Base-by-base conservation (phyloP, 2,113 vertebrate species). In the Pseudorectes ferrugineus region DNA sequence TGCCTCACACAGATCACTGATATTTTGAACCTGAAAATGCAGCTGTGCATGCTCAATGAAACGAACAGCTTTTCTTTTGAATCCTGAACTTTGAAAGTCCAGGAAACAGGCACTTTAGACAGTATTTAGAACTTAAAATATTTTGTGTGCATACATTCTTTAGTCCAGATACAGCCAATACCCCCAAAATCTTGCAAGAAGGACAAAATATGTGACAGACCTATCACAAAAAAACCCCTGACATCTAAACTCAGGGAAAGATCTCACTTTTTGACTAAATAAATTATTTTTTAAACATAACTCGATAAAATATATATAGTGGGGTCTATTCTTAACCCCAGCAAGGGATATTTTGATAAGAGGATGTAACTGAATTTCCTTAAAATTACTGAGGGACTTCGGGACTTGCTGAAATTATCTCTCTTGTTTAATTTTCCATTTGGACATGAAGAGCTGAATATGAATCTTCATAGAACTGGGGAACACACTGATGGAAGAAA, bases 341-440 rank as follows among this genome's bases (percentile, higher is more conserved):
- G 52, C 67, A 80, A 88, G 54, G 74, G 67, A 93, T 94, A 96
- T 96, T 95, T 97, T 95, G 87, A 88, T 91, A 94, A 73, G 63
- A 80, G 63, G 55, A 85, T 74, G 81, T 90, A 88, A 74, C 46
- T 71, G 94, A 90, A 88, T 92, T 96, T 95, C 63, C 75, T 93
- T 82, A 87, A 96, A 97, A 97, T 97, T 97, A 94, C 85, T 95
- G 85, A 94, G 96, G 94, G 95, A 94, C 18, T 96, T 85, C 31
- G 94, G 40, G 94, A 97, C 85, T 84, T 93, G 63, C 59, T 92
- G 94, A 96, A 96, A 95, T 95, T 94, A 85, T 90, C 75, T 93
- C 86, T 85, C 93, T 66, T 89, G 71, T 89, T 94, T 95, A 94
- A 95, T 96, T 96, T 96, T 87, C 81, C 68, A 94, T 94, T 96